Conservation (phyloP, 2,113 vertebrate species). For the Pseudopodoces humilis region DNA sequence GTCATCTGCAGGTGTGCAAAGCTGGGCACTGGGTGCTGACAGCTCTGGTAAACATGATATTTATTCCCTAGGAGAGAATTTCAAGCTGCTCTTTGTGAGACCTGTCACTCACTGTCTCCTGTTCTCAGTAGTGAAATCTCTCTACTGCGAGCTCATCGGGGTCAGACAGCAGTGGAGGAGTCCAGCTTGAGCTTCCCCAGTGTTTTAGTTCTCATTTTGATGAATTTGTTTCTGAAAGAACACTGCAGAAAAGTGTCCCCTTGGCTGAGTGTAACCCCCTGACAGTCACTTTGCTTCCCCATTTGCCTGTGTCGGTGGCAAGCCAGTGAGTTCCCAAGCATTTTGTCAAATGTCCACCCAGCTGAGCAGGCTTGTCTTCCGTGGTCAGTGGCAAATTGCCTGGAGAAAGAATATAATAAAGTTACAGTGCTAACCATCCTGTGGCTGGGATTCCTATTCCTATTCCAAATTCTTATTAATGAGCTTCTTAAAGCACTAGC, state of each 20-base stretch:
- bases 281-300: neutral
- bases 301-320: neutral
- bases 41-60: conserved; percentile 10
- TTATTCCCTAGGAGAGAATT: conserved; percentile 29
- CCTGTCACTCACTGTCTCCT: conserved; percentile 4
- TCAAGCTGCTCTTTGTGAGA: neutral
- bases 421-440: neutral
- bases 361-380: neutral
- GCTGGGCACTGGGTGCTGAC: conserved; percentile 23
- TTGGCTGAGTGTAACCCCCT: neutral
- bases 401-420: neutral
- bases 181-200: neutral
- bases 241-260: neutral
- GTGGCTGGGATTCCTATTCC: neutral
- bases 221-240: neutral
- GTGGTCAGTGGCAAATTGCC: neutral
- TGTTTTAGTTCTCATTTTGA: neutral
- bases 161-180: neutral
- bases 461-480: neutral
- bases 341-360: neutral
- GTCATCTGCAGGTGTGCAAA: conserved; percentile 1
- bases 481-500: neutral
- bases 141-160: neutral
- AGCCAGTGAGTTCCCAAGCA: neutral
- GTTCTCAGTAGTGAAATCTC: neutral